phyloP scores from a whole-genome alignment of 2,113 vertebrate genomes.

The Beaufortia kweichowensis region DNA sequence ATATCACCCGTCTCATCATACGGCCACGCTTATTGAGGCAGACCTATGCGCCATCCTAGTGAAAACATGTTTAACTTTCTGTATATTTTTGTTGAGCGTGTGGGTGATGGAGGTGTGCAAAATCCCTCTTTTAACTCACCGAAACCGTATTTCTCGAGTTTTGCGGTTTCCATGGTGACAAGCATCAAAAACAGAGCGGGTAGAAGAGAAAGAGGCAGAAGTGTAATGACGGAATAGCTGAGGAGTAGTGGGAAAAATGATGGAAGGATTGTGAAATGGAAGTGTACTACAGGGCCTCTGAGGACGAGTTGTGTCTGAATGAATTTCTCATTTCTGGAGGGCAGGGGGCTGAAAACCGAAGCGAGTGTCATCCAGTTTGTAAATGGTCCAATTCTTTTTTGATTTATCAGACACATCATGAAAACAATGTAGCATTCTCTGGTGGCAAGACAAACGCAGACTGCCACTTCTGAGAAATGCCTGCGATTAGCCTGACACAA shows the following conservation, averaged over 20 bases:
- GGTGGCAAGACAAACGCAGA: constrained; percentile 17
- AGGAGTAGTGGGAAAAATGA: constrained; percentile 7
- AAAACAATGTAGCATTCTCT: constrained; percentile 42
- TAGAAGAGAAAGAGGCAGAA: not conserved
- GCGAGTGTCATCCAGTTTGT: constrained; percentile 45
- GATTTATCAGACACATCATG: constrained; percentile 49
- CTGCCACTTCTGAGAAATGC: constrained; percentile 27
- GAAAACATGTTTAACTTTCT: not conserved
- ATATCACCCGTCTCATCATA: not conserved
- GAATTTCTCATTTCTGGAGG: constrained; percentile 50
- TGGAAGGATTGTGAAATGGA: constrained; percentile 11
- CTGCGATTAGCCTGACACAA: constrained; percentile 1
- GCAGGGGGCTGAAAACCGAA: constrained; percentile 34
- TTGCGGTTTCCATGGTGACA: constrained; percentile 25
- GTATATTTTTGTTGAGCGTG: not conserved
- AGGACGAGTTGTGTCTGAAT: constrained; percentile 33
- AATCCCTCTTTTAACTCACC: not conserved
- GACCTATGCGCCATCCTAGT: not conserved
- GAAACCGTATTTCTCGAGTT: not conserved
- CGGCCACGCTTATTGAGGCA: not conserved
- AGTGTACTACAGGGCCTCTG: constrained; percentile 1
- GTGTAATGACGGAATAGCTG: not conserved
- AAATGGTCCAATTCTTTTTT: constrained; percentile 41
- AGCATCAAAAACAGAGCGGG: not conserved
- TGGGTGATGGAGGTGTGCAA: not conserved